Conservation (phyloP, 2,888 invertebrate genomes). For the Apamea epomidion region DNA sequence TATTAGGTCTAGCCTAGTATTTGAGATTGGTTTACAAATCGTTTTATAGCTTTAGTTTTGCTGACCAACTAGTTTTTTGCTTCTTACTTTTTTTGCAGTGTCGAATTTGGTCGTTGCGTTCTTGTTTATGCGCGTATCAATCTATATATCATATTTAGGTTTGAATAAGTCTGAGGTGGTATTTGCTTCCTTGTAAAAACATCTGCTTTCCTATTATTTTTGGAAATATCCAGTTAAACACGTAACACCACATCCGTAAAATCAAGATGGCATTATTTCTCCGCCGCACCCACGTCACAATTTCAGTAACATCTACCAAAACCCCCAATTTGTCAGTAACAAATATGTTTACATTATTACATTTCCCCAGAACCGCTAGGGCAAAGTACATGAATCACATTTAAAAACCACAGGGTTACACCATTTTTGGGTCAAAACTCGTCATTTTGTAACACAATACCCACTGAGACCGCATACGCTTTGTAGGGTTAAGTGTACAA, state of each 20-base stretch:
- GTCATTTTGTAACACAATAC: slow-evolving; percentile 66
- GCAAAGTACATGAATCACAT: slow-evolving; percentile 62
- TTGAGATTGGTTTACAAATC: background rate
- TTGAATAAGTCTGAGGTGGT: background rate
- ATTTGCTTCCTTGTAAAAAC: background rate
- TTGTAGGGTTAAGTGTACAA: slow-evolving; percentile 62
- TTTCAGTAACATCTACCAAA: slow-evolving; percentile 31
- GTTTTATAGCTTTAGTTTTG: background rate
- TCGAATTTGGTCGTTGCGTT: rapidly evolving
- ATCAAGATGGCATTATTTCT: slow-evolving; percentile 33
- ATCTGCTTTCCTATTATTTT: background rate
- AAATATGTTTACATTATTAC: slow-evolving; percentile 56
- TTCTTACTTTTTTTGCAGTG: background rate
- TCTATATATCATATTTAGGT: background rate
- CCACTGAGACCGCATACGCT: slow-evolving; percentile 55
- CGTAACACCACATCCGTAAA: background rate
- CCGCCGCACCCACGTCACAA: slow-evolving; percentile 30
- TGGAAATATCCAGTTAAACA: slow-evolving; percentile 16
- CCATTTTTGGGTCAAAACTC: slow-evolving; percentile 65
- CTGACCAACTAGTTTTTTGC: background rate
- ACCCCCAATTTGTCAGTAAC: slow-evolving; percentile 46
- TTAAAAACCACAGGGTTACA: slow-evolving; percentile 62
- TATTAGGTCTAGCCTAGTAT: background rate
- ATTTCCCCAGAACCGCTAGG: slow-evolving; percentile 52
- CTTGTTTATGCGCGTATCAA: background rate